Percentiles rank a stretch among this genome's conserved stretches.
These are phyloP conservation scores for Ellobium chinense DNA, from an alignment of 2,888 invertebrate genomes.

Conservation along the genomic window DNA sequence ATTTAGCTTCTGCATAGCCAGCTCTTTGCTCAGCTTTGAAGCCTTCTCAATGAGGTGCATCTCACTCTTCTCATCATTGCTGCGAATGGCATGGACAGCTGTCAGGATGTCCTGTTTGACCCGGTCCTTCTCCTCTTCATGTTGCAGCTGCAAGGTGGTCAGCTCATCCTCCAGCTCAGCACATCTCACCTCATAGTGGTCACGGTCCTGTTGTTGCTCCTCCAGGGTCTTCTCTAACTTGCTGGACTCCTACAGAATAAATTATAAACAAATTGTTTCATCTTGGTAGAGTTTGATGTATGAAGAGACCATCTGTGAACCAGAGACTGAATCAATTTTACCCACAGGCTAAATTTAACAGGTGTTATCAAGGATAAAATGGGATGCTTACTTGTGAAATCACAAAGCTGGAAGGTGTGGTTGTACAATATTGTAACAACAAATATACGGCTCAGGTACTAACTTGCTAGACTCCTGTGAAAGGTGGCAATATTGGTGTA, in stretches of 20 bases:
- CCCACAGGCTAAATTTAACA: no score
- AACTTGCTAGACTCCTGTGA: no score
- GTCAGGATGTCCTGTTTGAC: slow-evolving; percentile 79
- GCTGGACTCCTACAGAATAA: slow-evolving; percentile 24
- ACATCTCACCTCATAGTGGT: slow-evolving; percentile 66
- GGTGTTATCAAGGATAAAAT: no score
- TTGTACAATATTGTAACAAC: no score
- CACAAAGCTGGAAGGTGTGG: no score
- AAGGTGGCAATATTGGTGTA: no score
- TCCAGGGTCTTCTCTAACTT: slow-evolving; percentile 66
- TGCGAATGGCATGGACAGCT: slow-evolving; percentile 72
- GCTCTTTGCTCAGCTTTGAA: slow-evolving; percentile 62
- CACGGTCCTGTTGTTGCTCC: slow-evolving; percentile 64
- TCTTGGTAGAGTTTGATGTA: no score
- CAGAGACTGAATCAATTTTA: no score
- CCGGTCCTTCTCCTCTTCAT: slow-evolving; percentile 76
- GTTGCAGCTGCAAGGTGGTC: slow-evolving; percentile 76
- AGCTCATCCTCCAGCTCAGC: slow-evolving; percentile 63
- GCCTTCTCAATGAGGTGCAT: slow-evolving; percentile 61
- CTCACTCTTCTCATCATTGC: slow-evolving; percentile 69
- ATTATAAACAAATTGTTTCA: slow-evolving; percentile 48
- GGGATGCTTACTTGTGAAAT: no score
- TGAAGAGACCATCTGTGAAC: no score
- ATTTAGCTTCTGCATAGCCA: slow-evolving; percentile 63
- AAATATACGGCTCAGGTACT: no score